phyloP scores from a whole-genome alignment of 2,888 invertebrate genomes.

The Rhamphomyia laevipes region DNA sequence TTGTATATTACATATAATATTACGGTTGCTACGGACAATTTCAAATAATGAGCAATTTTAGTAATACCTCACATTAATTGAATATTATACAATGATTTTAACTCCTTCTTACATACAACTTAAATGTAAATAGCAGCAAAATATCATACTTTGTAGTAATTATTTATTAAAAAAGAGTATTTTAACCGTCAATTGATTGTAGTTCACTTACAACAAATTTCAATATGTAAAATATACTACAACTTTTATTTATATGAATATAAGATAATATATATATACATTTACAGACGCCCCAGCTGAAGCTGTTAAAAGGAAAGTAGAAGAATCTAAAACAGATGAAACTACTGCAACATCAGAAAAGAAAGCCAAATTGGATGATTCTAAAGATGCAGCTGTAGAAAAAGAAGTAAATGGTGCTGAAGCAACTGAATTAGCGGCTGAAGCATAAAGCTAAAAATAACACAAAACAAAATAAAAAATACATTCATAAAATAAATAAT shows the following conservation, averaged over 20 bases:
- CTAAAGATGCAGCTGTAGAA: constrained; percentile 23
- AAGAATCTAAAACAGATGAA: constrained; percentile 29
- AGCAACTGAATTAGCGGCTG: constrained; percentile 38
- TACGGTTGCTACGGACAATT: too few species aligned
- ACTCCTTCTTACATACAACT: too few species aligned
- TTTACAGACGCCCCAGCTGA: constrained; percentile 28
- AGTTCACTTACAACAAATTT: too few species aligned
- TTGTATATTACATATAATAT: too few species aligned
- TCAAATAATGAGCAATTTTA: too few species aligned
- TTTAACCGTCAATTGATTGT: too few species aligned
- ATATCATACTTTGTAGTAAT: too few species aligned
- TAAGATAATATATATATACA: neutral
- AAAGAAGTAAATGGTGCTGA: constrained; percentile 36
- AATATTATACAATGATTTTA: too few species aligned
- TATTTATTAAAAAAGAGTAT: too few species aligned
- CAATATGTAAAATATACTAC: too few species aligned
- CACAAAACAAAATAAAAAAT: constrained; percentile 19
- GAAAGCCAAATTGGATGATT: constrained; percentile 37
- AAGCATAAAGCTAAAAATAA: constrained; percentile 23
- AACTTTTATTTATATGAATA: constrained; percentile 1
- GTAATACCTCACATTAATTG: too few species aligned
- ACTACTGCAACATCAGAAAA: constrained; percentile 36
- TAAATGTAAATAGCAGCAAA: too few species aligned
- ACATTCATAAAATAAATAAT: constrained; percentile 17
- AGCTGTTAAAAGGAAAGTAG: constrained; percentile 37